Base-by-base conservation (phyloP, 2,888 invertebrate genomes). In the Leptinotarsa haldemani region DNA sequence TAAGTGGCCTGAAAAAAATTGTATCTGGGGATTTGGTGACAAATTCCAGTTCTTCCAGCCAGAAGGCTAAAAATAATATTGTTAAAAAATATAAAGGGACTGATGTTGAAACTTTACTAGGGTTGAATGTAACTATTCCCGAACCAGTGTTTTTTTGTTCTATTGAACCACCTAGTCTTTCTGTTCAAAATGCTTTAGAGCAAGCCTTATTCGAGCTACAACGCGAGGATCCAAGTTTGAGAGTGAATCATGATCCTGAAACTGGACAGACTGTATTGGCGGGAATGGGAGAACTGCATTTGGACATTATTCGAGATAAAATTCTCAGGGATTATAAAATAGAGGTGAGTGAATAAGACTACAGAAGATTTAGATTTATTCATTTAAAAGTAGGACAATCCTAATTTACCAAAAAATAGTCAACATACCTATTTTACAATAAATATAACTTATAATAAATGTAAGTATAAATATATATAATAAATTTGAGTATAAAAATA, bases 61-160 rank as follows among this genome's bases (percentile, higher is more conserved):
- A 87, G 73, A 89, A 88, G 61, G 94, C 94, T 0, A 90, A 90
- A 81, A 89, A 89, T 20, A 88, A 83, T 48, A 82, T 90, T 71
- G 74, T 84, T 18, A 86, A 87, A 53, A 76, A 81, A 70, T 83
- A 85, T 74, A 81, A 81, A 50, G 77, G 70, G 5, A 83, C 85
- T 53, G 83, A 87, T 20, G 84, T 86, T 0, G 85, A 88, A 4
- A 85, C 80, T 53, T 78, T 88, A 53, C 88, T 90, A 70, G 86
- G 87, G 9, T 79, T 88, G 80, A 93, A 94, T 2, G 91, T 95
- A 0, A 90, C 90, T 63, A 88, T 97, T 74, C 98, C 98, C 0
- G 95, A 97, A 83, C 97, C 99, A 0, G 99, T 99, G 0, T 99
- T 98, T 88, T 95, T 98, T 84, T 98, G 99, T 86, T 95, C 97